A percentile compares a stretch with the other conserved stretches of the same genome.
phyloP scores from a whole-genome alignment of 1,140 invertebrate species.

The Steinernema khuongi region DNA sequence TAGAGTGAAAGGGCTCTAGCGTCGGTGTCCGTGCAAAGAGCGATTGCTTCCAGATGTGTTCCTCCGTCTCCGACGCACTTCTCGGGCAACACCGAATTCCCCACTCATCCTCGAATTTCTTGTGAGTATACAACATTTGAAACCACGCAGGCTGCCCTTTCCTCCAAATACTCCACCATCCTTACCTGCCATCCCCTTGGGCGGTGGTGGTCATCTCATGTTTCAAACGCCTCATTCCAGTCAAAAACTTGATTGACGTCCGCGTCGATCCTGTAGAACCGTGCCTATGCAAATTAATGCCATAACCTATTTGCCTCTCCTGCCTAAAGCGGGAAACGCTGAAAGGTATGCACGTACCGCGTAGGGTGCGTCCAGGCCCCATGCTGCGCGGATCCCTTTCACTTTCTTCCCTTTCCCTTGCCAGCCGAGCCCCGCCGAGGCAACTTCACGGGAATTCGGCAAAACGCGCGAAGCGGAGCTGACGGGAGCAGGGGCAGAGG shows the following conservation, averaged over 20 bases:
- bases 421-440: no score
- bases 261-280: not conserved
- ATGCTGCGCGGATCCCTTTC: not conserved
- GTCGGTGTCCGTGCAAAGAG: not conserved
- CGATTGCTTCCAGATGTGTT: slow-evolving; percentile 10
- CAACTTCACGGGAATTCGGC: no score
- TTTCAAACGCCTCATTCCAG: slow-evolving; percentile 3
- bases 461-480: no score
- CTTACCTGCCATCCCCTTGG: no score
- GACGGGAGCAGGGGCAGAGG: no score
- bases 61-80: not conserved
- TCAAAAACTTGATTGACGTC: not conserved
- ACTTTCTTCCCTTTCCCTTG: no score
- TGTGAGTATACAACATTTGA: no score
- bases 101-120: no score
- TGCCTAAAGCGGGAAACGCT: not conserved
- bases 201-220: not conserved
- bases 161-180: no score
- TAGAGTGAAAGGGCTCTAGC: not conserved
- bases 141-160: no score
- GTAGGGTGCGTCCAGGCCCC: not conserved
- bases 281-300: not conserved
- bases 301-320: not conserved
- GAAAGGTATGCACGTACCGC: not conserved
- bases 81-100: no score